Evolutionary conservation across 2,888 invertebrate species (phyloP), one percentile per base, ranked within the genome.

Genomic region (Tiliacea aurago): DNA sequence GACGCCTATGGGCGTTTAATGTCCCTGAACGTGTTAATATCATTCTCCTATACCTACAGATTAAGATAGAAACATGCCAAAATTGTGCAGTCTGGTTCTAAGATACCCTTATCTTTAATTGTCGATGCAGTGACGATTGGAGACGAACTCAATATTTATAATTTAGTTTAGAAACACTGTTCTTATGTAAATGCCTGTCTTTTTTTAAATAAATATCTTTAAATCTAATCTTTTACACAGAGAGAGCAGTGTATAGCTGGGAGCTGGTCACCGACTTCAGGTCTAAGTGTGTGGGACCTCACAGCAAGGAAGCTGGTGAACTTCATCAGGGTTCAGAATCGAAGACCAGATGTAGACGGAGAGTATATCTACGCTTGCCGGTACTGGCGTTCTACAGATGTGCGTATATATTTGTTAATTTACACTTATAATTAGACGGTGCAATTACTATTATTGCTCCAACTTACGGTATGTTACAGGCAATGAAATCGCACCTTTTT

Each of bases 341-440:
- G 97, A 61, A 91, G 96, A 49, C 94, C 93, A 0, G 94, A 96
- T 59, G 92, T 97, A 0, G 96, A 96, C 53, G 97, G 97, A 0
- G 97, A 97, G 84, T 97, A 96, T 84, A 92, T 97, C 9, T 97
- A 97, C 80, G 94, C 96, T 2, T 96, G 96, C 66, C 95, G 95
- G 47, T 97, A 94, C 87, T 97, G 96, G 96, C 91, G 88, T 68
- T 96, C 96, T 7, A 81, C 76, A 51, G 80, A 91, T 84, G 96
- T 95, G 81, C 81, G 86, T 85, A 56, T 47, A 23, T 28, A n/a
- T 70, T 37, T 56, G 1, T n/a, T 15, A 7, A 0, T n/a, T n/a
- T n/a, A n/a, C n/a, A n/a, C n/a, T n/a, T n/a, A n/a, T n/a, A n/a
- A n/a, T n/a, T n/a, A n/a, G n/a, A n/a, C n/a, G n/a, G n/a, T n/a